Conservation (phyloP, 2,797 vertebrate species). For the Oreochromis mossambicus region DNA sequence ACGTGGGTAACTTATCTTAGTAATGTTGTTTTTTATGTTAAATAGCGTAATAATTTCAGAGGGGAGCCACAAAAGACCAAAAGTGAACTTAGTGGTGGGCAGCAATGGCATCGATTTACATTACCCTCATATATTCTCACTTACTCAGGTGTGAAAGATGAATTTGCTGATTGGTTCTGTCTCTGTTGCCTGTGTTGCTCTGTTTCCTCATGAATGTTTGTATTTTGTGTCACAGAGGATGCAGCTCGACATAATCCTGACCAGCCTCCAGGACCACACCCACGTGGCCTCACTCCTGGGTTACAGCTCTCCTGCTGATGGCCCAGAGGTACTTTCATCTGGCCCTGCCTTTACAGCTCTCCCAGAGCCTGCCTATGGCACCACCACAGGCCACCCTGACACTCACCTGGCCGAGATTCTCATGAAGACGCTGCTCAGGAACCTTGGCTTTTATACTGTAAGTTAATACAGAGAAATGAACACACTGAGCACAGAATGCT, state of each 20-base stretch:
- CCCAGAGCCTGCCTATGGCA: constrained; percentile 36
- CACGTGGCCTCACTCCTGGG: constrained; percentile 82
- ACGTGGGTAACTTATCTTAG: accelerated
- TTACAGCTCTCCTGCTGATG: constrained; percentile 74
- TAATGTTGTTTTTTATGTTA: not conserved
- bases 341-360: constrained; percentile 75
- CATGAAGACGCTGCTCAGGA: constrained; percentile 82
- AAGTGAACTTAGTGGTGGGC: not conserved
- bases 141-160: not conserved
- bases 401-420: constrained; percentile 82
- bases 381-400: constrained; percentile 62
- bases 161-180: not conserved
- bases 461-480: not conserved
- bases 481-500: not conserved
- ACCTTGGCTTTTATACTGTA: constrained; percentile 83
- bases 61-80: not conserved
- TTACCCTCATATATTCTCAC: not conserved
- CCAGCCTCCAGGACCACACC: constrained; percentile 83
- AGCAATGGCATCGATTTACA: not conserved
- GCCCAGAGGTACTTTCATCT: constrained; percentile 66
- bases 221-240: constrained; percentile 78
- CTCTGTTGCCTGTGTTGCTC: not conserved
- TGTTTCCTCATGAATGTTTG: not conserved
- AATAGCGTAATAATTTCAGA: not conserved
- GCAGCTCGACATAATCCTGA: constrained; percentile 87